Conservation (phyloP, 2,797 vertebrate species). For the Pteronotus mesoamericanus region DNA sequence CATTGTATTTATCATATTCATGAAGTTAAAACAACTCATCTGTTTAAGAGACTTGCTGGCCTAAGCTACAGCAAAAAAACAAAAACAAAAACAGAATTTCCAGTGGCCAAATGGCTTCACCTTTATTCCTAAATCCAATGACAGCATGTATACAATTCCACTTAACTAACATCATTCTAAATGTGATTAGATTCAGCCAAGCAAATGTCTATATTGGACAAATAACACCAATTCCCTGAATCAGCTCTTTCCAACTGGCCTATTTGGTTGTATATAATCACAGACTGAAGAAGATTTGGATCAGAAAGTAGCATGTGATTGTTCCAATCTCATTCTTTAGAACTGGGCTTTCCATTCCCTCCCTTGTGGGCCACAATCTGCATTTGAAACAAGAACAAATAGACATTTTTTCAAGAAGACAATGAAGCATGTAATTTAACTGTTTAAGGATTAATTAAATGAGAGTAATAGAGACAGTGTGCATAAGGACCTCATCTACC, state of each 20-base stretch:
- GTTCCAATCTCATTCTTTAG: neutral
- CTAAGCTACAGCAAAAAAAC: neutral
- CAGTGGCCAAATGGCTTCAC: neutral
- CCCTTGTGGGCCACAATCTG: neutral
- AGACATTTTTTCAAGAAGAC: neutral
- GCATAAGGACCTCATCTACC: neutral
- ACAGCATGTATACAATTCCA: neutral
- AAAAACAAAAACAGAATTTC: neutral
- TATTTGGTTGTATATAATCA: neutral
- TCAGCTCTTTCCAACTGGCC: constrained; percentile 13
- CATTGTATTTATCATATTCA: neutral
- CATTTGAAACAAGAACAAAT: constrained; percentile 13
- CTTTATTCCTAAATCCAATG: constrained; percentile 1
- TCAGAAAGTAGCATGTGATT: neutral
- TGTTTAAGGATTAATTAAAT: constrained; percentile 3
- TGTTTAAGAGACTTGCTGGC: neutral
- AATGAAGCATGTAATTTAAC: constrained; percentile 10
- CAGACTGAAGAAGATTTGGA: neutral
- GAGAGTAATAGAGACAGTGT: neutral
- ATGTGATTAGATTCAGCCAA: constrained; percentile 16
- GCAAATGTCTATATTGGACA: constrained; percentile 31
- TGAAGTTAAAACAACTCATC: neutral
- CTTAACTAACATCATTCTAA: constrained; percentile 49
- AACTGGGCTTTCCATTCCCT: neutral
- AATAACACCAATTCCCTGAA: constrained; percentile 17